Evolutionary conservation across 2,888 invertebrate species (phyloP).

Genomic region (Pristionchus japonicus): DNA sequence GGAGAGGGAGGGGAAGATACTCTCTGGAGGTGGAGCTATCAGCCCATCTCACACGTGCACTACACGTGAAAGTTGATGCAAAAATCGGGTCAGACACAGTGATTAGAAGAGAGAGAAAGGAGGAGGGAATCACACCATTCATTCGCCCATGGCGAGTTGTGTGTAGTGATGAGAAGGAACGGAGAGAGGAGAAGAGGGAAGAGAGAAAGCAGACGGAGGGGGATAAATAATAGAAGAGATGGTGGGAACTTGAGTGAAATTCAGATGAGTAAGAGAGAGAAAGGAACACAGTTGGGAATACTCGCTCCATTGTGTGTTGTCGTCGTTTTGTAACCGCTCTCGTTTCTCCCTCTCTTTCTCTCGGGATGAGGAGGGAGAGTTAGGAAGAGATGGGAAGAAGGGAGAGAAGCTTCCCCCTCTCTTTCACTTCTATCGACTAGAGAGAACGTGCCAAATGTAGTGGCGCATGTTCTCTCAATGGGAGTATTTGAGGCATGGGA

Average conservation of each 20-base stretch:
- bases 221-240: constrained; percentile 18
- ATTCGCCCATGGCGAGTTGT: background rate
- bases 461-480: constrained; percentile 5
- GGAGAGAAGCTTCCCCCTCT: background rate
- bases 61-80: constrained; percentile 14
- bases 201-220: background rate
- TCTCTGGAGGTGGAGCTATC: constrained; percentile 42
- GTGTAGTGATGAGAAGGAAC: background rate
- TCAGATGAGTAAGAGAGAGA: constrained; percentile 12
- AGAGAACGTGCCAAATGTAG: constrained; percentile 31
- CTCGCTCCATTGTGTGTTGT: background rate
- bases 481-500: background rate
- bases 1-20: background rate
- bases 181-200: background rate
- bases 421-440: constrained; percentile 17
- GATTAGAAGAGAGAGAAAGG: background rate
- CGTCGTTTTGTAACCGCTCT: constrained; percentile 25
- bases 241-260: background rate
- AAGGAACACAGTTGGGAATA: background rate
- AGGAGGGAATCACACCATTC: constrained; percentile 39
- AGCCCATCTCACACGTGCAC: background rate
- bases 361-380: background rate
- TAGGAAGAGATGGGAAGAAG: background rate
- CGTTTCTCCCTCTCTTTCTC: constrained; percentile 28
- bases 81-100: constrained; percentile 30